phyloP scores from a whole-genome alignment of 1,140 invertebrate species.

The Ceratosolen solmsi region DNA sequence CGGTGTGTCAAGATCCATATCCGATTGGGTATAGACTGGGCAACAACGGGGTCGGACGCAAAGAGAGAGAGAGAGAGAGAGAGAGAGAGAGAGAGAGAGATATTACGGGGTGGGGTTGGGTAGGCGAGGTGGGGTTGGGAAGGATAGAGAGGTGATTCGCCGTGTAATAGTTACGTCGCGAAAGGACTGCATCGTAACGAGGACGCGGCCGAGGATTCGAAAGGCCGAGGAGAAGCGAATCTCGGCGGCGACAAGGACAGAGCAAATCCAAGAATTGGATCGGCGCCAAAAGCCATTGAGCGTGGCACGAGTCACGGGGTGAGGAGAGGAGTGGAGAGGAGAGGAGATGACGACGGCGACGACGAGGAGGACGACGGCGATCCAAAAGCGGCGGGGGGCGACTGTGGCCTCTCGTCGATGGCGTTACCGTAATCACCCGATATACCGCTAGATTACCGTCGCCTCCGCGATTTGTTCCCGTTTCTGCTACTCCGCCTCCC shows the following conservation, averaged over 20 bases:
- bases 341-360: background rate
- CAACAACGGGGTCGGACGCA: no score
- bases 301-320: conserved; percentile 23
- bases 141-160: background rate
- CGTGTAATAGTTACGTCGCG: conserved; percentile 7
- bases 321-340: conserved; percentile 2
- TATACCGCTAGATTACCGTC: conserved; percentile 71
- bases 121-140: no score
- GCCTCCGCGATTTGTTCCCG: conserved; percentile 66
- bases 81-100: no score
- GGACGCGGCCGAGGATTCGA: conserved; percentile 43
- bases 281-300: conserved; percentile 30
- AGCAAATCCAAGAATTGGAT: conserved; percentile 19
- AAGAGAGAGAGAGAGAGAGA: no score
- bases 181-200: conserved; percentile 13
- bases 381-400: conserved; percentile 51
- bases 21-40: no score
- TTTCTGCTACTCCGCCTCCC: conserved; percentile 58
- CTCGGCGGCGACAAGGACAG: background rate
- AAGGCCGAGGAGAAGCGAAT: conserved; percentile 32
- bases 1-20: no score
- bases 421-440: conserved; percentile 66
- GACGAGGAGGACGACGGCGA: conserved; percentile 52
- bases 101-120: no score
- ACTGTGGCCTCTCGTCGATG: conserved; percentile 57